phyloP scores from a whole-genome alignment of 2,888 invertebrate species.

The Peribatodes rhomboidaria region DNA sequence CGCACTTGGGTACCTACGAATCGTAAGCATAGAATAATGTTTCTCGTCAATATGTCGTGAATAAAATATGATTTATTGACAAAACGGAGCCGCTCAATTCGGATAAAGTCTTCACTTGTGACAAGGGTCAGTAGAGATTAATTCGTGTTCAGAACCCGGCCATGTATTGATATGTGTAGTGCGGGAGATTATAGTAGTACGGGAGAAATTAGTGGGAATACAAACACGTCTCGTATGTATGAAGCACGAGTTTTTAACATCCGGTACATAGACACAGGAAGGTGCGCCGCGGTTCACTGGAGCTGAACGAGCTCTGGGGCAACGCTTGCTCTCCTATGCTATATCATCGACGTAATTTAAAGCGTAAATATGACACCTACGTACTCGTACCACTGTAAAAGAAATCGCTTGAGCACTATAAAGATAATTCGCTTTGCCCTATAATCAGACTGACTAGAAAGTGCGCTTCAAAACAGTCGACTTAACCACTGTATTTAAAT shows the following conservation, averaged over 20 bases:
- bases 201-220: slow-evolving; percentile 3
- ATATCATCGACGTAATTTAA: slow-evolving; percentile 42
- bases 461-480: slow-evolving; percentile 56
- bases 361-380: slow-evolving; percentile 24
- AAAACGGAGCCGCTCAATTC: slow-evolving; percentile 20
- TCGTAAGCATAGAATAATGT: slow-evolving; percentile 10
- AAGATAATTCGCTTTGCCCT: slow-evolving; percentile 61
- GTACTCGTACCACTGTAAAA: slow-evolving; percentile 24
- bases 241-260: slow-evolving; percentile 68
- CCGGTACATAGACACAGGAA: slow-evolving; percentile 77
- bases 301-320: slow-evolving; percentile 77
- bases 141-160: slow-evolving; percentile 7
- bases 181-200: background rate
- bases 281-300: slow-evolving; percentile 79
- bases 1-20: slow-evolving; percentile 7
- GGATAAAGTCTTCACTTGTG: slow-evolving; percentile 10
- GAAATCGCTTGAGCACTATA: slow-evolving; percentile 65
- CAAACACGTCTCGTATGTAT: slow-evolving; percentile 12
- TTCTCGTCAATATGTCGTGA: slow-evolving; percentile 12
- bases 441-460: slow-evolving; percentile 65
- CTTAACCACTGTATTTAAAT: slow-evolving; percentile 53
- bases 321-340: slow-evolving; percentile 53
- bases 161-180: background rate
- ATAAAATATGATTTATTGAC: slow-evolving; percentile 36
- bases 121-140: slow-evolving; percentile 9